phyloP scores from a whole-genome alignment of 2,888 invertebrate species.

The Cheilosia impressa region DNA sequence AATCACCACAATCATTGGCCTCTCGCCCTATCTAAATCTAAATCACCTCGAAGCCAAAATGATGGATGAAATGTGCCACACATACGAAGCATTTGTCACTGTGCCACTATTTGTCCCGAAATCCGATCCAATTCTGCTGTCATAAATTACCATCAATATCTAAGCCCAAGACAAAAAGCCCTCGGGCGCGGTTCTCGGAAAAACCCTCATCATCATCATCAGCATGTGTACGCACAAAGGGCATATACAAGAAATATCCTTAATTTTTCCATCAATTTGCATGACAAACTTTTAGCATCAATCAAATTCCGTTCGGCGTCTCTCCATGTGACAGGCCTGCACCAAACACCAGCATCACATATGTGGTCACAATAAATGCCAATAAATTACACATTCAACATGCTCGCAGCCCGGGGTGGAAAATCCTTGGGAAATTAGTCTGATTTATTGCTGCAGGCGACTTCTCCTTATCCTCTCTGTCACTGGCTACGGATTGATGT shows the following conservation, averaged over 20 bases:
- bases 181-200: slow-evolving; percentile 35
- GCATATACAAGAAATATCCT: slow-evolving; percentile 36
- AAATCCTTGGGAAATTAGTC: slow-evolving; percentile 73
- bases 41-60: slow-evolving; percentile 37
- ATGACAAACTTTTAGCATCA: slow-evolving; percentile 74
- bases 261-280: slow-evolving; percentile 73
- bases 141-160: slow-evolving; percentile 66
- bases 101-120: slow-evolving; percentile 30
- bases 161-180: slow-evolving; percentile 56
- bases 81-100: slow-evolving; percentile 50
- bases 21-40: slow-evolving; percentile 21
- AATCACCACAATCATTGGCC: slow-evolving; percentile 25
- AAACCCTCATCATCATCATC: slow-evolving; percentile 65
- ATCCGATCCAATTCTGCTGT: slow-evolving; percentile 50
- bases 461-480: not conserved
- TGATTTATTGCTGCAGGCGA: slow-evolving; percentile 72
- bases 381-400: slow-evolving; percentile 74
- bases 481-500: slow-evolving; percentile 18
- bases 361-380: slow-evolving; percentile 75
- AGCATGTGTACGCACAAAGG: slow-evolving; percentile 7
- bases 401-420: slow-evolving; percentile 49
- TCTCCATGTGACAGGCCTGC: slow-evolving; percentile 42
- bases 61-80: slow-evolving; percentile 47
- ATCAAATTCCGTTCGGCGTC: slow-evolving; percentile 66
- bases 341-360: slow-evolving; percentile 62